Evolutionary conservation across 2,113 vertebrate genomes (phyloP).

Genomic region (Sminthopsis crassicaudata): DNA sequence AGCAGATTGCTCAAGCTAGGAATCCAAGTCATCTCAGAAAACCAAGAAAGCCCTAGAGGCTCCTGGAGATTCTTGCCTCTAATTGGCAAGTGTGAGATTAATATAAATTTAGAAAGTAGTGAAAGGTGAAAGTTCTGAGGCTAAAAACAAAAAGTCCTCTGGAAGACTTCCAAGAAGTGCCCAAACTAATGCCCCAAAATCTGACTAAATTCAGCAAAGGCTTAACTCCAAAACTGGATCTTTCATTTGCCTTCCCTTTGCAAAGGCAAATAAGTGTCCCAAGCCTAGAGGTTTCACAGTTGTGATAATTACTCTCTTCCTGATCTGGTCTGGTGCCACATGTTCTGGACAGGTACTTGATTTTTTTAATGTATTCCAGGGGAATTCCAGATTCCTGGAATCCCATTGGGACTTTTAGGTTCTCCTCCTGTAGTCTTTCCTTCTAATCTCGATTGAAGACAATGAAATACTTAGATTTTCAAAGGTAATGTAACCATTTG

Average conservation of each 20-base stretch:
- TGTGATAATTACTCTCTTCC: not conserved
- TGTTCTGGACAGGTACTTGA: not conserved
- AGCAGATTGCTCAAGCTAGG: not conserved
- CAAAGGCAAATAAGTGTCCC: not conserved
- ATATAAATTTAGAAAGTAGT: not conserved
- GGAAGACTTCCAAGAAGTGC: not conserved
- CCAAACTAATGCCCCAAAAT: not conserved
- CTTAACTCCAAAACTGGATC: not conserved
- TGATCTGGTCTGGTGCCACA: not conserved
- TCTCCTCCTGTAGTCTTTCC: not conserved
- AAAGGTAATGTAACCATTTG: not conserved
- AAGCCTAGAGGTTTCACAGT: not conserved
- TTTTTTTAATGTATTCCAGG: not conserved
- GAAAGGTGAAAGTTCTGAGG: not conserved
- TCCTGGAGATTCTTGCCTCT: not conserved
- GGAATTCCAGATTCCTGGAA: not conserved
- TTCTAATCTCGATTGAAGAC: not conserved
- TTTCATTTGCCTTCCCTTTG: not conserved
- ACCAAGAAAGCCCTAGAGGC: not conserved
- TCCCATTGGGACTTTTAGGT: not conserved
- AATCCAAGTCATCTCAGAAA: not conserved
- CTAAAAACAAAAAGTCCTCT: not conserved
- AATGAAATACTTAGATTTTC: not conserved
- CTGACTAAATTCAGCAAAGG: not conserved
- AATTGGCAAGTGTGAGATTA: not conserved